Evolutionary conservation across 2,888 invertebrate genomes (phyloP), one percentile per base, ranked within the genome.

Genomic region (Leptogaster cylindrica): DNA sequence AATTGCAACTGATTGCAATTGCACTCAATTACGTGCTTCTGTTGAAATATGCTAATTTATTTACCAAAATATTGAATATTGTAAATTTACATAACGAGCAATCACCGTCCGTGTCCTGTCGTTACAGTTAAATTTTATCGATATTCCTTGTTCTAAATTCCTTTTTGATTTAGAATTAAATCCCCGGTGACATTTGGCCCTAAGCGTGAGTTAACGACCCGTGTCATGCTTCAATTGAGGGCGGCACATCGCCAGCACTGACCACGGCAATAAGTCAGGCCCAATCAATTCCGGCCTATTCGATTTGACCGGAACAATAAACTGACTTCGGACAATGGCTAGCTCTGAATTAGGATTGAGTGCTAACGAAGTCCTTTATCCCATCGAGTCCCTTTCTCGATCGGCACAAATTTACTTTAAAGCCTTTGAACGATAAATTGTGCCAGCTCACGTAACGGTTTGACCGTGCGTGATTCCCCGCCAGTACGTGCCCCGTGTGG

Each of bases 81-180:
- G 44, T 64, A 64, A 64, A 64, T 64, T 64, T 64, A 46, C 63
- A 64, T 64, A 64, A 64, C 63, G 63, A 64, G 20, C 41, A 41
- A 18, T 41, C 14, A 41, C 41, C 3, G 41, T 41, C 41, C 41
- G 18, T 41, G 41, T 1, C 16, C 14, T 4, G 14, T 14, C 41
- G 14, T 16, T 41, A 14, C 14, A 41, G 18, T 41, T 14, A 2
- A 41, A 41, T 41, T 16, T 6, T 41, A 2, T n/a, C 6, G 18
- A 41, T 3, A 18, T 16, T 41, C 18, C 6, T 14, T 41, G 12
- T 41, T 14, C n/a, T n/a, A n/a, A n/a, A n/a, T n/a, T n/a, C n/a
- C n/a, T n/a, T n/a, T n/a, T 41, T 2, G 4, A 31, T 31, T 31
- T 39, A 1, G 1, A 18, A 6, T 7, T 6, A 14, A 41, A 41